These are phyloP conservation scores for Lasioglossum baleicum DNA, from an alignment of 1,140 invertebrate species.

Conservation along the genomic window DNA sequence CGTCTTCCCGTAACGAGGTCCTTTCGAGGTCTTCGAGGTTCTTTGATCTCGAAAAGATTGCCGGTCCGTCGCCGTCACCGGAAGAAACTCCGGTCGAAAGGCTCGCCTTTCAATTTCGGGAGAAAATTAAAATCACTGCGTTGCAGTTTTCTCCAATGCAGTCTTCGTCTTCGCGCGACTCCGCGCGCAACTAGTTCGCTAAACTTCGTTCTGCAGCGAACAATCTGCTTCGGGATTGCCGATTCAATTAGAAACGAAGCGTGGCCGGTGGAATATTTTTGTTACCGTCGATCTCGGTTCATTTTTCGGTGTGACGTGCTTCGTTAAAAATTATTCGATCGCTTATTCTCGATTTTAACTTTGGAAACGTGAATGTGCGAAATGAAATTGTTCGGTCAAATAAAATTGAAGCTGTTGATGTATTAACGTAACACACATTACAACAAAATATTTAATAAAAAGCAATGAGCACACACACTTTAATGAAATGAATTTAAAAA, in stretches of 20 bases:
- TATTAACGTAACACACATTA: no score
- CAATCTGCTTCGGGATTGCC: neutral
- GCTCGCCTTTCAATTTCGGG: conserved; percentile 7
- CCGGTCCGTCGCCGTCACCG: neutral
- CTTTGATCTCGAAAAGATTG: conserved; percentile 34
- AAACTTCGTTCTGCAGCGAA: neutral
- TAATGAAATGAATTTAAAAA: no score
- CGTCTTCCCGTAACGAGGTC: conserved; percentile 24
- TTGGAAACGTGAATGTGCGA: no score
- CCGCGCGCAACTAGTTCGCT: neutral
- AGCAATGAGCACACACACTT: no score
- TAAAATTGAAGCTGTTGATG: no score
- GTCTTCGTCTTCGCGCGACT: neutral
- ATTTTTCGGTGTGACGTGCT: no score
- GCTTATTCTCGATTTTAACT: no score
- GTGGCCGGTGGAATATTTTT: no score
- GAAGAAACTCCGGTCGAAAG: neutral
- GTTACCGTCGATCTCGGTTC: no score
- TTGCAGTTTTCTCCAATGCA: neutral
- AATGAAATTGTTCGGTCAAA: no score
- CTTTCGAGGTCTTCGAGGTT: conserved; percentile 13
- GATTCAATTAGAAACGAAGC: neutral
- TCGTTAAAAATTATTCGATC: no score
- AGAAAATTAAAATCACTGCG: conserved; percentile 13
- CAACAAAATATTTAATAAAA: no score